A percentile compares a stretch with the other conserved stretches of the same genome.
Conservation (phyloP, 2,797 vertebrate genomes). For the Parauchenoglanis punctatus region DNA sequence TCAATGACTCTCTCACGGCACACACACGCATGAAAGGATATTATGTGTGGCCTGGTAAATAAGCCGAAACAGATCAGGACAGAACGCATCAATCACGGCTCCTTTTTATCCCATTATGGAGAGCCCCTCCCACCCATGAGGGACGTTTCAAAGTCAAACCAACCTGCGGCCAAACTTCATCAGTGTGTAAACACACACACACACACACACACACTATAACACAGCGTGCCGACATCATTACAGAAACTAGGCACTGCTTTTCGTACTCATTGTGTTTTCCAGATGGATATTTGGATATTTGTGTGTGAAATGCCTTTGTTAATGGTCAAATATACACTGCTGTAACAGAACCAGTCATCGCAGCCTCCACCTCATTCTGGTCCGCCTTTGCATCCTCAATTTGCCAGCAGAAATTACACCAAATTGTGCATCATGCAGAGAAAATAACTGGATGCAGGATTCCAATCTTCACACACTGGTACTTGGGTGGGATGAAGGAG, state of each 20-base stretch:
- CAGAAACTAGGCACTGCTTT: not conserved
- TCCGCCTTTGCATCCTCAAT: not conserved
- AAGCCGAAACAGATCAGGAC: slow-evolving; percentile 60
- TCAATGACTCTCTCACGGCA: slow-evolving; percentile 38
- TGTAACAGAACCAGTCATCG: not conserved
- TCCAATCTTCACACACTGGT: slow-evolving; percentile 8
- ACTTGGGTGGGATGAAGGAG: not conserved
- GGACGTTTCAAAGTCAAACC: slow-evolving; percentile 64
- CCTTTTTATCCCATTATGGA: slow-evolving; percentile 60
- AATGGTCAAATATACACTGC: not conserved
- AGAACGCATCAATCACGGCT: slow-evolving; percentile 67
- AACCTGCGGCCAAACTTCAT: slow-evolving; percentile 44
- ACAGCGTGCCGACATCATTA: not conserved
- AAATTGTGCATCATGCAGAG: slow-evolving; percentile 22
- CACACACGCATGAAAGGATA: slow-evolving; percentile 17
- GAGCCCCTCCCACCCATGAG: slow-evolving; percentile 52
- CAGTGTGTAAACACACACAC: not conserved
- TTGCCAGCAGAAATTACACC: slow-evolving; percentile 31
- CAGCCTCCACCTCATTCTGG: not conserved
- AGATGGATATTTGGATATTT: not conserved
- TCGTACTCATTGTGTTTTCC: not conserved
- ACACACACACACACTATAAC: not conserved
- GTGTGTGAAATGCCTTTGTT: not conserved
- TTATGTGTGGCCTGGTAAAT: slow-evolving; percentile 59
- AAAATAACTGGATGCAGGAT: slow-evolving; percentile 6